Base-by-base conservation (phyloP, 2,797 vertebrate genomes). In the Passerculus sandwichensis region DNA sequence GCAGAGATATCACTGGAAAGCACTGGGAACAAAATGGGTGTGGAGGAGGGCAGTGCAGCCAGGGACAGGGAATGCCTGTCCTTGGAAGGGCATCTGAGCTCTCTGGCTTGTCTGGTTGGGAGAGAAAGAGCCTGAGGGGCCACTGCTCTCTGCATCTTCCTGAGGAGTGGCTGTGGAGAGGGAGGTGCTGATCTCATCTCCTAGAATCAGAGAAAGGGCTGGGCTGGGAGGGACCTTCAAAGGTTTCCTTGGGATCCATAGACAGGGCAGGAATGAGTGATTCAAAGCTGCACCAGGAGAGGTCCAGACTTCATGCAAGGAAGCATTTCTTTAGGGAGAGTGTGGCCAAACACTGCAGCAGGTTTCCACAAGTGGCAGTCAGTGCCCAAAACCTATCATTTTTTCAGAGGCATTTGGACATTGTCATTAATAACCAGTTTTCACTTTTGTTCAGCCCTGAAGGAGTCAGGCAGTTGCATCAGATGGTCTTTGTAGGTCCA, bases 1-100 rank as follows among this genome's bases (percentile, higher is more conserved):
- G 59, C 23, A 56, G 34, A n/a, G 15, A 6, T 15, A 45, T 38
- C 50, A 56, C 2, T 73, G 59, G 23, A 45, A 40, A 56, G 12
- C 29, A 13, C 0, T 27, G 50, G 42, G 34, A 72, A n/a, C 13
- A 56, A 47, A 67, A 67, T 27, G 23, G 10, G 1, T 48, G 30
- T n/a, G 42, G 29, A 51, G 36, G 20, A 48, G 42, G 10, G 25
- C 50, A 73, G 13, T 0, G 4, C 29, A 72, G 59, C 19, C 0
- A 0, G 18, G 12, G 15, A 47, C 50, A 56, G n/a, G 50, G 23
- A 83, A 64, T 19, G 18, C 23, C 67, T n/a, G 29, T 54, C 18
- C 27, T 72, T 0, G 0, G 40, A 62, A 18, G 12, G 15, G 23
- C 19, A 54, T 23, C 48, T 72, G 34, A 47, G 25, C 13, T 40